A percentile compares a stretch with the other conserved stretches of the same genome.
Evolutionary conservation across 2,113 vertebrate genomes (phyloP).

Genomic region (Myrmecophaga tridactyla): DNA sequence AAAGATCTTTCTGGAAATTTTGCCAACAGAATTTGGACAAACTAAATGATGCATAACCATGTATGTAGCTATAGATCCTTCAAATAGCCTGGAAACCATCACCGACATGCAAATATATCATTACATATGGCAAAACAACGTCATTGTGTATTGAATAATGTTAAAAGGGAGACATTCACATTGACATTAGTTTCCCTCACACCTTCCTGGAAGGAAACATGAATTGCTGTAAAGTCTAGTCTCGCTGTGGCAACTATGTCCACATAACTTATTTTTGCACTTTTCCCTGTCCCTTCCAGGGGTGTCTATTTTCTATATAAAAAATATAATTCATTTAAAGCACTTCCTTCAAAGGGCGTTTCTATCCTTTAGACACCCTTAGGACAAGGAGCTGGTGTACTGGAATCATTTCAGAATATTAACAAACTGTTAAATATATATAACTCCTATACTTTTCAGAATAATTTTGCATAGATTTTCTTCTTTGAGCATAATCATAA

Average conservation of each 20-base stretch:
- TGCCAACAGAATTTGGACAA: constrained; percentile 57
- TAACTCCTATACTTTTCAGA: not conserved
- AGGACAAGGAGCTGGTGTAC: not conserved
- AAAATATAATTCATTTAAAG: not conserved
- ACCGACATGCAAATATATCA: not conserved
- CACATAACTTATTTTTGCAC: not conserved
- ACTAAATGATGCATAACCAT: constrained; percentile 22
- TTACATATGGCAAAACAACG: constrained; percentile 17
- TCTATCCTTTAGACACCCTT: not conserved
- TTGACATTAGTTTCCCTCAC: not conserved
- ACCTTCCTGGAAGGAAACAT: not conserved
- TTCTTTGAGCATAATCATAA: not conserved
- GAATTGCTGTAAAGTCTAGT: not conserved
- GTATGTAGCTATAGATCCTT: constrained; percentile 4
- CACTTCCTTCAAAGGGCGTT: not conserved
- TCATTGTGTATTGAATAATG: not conserved
- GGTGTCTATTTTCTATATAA: not conserved
- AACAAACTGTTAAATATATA: not conserved
- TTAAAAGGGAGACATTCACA: constrained; percentile 20
- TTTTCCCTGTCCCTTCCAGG: not conserved
- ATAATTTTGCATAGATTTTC: not conserved
- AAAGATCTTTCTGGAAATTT: constrained; percentile 43
- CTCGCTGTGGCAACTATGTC: not conserved
- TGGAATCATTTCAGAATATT: not conserved
- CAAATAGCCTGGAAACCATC: constrained; percentile 48